phyloP scores from a whole-genome alignment of 2,888 invertebrate species.

The Lasioglossum villosulum region DNA sequence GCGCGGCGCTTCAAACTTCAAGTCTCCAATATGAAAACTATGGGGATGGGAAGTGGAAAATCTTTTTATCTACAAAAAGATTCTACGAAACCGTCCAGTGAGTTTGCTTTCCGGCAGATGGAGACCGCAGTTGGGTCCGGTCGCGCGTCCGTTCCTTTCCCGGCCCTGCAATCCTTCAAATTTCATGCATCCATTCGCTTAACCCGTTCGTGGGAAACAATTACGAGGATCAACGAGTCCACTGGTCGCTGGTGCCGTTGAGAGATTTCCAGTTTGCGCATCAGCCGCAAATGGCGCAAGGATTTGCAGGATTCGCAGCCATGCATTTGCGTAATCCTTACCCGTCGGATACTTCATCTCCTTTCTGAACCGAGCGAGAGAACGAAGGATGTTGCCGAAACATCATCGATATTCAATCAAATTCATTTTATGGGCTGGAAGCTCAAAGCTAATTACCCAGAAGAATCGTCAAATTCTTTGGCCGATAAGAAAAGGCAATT shows the following conservation, averaged over 20 bases:
- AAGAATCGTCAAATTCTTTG: neutral
- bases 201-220: conserved; percentile 47
- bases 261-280: conserved; percentile 58
- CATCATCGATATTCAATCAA: neutral
- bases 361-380: conserved; percentile 11
- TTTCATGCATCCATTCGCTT: conserved; percentile 32
- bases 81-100: neutral
- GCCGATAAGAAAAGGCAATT: neutral
- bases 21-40: neutral
- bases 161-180: neutral
- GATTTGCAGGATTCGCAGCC: conserved; percentile 60
- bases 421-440: neutral
- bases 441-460: neutral
- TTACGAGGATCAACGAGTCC: conserved; percentile 53
- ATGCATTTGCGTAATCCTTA: conserved; percentile 65
- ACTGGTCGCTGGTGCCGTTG: conserved; percentile 26
- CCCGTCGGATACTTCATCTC: conserved; percentile 36
- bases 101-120: conserved; percentile 13
- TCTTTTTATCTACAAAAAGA: neutral
- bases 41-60: neutral
- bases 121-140: neutral
- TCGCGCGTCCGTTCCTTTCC: neutral
- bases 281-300: conserved; percentile 47
- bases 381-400: neutral
- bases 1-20: neutral